Percentiles rank a stretch among this genome's conserved stretches.
Conservation (phyloP, 2,113 vertebrate species). For the Pomatorhinus ruficollis region DNA sequence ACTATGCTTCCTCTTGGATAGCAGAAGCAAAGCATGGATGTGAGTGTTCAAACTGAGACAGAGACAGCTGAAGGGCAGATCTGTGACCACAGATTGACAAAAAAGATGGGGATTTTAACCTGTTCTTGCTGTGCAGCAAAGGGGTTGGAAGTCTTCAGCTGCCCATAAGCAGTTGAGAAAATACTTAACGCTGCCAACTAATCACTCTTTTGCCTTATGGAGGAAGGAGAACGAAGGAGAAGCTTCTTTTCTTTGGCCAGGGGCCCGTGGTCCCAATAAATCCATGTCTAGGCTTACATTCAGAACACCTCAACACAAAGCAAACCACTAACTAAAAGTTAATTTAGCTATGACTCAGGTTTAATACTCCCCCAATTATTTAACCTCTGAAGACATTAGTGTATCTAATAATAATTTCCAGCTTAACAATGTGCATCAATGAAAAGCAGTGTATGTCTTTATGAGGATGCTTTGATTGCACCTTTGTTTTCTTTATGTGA, state of each 20-base stretch:
- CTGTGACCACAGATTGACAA: neutral
- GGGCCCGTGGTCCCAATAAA: neutral
- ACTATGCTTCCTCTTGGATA: neutral
- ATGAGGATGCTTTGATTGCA: neutral
- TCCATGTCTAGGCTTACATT: neutral
- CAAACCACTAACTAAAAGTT: neutral
- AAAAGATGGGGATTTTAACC: neutral
- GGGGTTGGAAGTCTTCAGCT: neutral
- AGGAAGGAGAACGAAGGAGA: neutral
- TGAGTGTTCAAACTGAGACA: neutral
- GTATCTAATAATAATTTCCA: neutral
- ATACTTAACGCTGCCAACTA: neutral
- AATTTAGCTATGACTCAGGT: neutral
- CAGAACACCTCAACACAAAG: neutral
- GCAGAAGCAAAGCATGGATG: neutral
- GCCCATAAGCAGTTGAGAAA: neutral
- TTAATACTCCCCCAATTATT: neutral
- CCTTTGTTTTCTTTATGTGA: slow-evolving; percentile 1
- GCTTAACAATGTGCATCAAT: neutral
- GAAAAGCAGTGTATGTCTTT: neutral
- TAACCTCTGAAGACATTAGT: neutral
- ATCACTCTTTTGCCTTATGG: neutral
- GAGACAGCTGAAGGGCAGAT: neutral
- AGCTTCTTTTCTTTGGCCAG: neutral
- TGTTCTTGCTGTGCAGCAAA: neutral